Base-by-base conservation (phyloP, 2,888 invertebrate species). In the Drosophila flavopinicola region DNA sequence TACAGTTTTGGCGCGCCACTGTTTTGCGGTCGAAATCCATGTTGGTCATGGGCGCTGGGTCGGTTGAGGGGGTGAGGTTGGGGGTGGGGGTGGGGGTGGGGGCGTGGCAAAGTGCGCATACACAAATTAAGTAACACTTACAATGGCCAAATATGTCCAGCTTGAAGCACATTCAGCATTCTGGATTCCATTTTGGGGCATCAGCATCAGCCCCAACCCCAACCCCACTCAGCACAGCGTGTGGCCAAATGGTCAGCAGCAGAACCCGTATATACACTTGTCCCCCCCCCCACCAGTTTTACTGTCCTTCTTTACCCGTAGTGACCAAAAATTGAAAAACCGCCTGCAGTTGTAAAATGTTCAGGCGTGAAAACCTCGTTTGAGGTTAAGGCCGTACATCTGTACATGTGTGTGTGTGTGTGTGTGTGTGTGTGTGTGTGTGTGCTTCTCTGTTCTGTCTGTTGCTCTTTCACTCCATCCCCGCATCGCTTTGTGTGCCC, bases 301-400 rank as follows among this genome's bases (percentile, higher is more conserved):
- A 9, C 20, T 20, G 30, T 32, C 44, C 72, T 66, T 78, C 86
- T 86, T 84, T 61, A 53, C 49, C 47, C 41, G 56, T 51, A 65
- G 64, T 85, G 72, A 75, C 76, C 83, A 85, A 85, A 84, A 84
- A 84, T 87, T 83, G 79, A 78, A 87, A 80, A 84, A 85, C 74
- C 83, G 87, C 87, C 87, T 85, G 83, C 85, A 87, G 85, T 87
- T 85, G 87, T 82, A 77, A 85, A 85, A 79, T 87, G 87, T 78
- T 85, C 76, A 83, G 87, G 85, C 84, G 87, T 83, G 79, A 84
- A 84, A 85, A 78, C 87, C 87, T 72, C 80, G 85, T 75, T 86
- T 82, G 85, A 80, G 85, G 87, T 87, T 84, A 65, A 49, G 64
- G 39, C 41, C 58, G 29, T 38, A 33, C 41, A 20, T 42, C 29